phyloP scores from a whole-genome alignment of 1,140 invertebrate species.

The Parapsyche elsis region DNA sequence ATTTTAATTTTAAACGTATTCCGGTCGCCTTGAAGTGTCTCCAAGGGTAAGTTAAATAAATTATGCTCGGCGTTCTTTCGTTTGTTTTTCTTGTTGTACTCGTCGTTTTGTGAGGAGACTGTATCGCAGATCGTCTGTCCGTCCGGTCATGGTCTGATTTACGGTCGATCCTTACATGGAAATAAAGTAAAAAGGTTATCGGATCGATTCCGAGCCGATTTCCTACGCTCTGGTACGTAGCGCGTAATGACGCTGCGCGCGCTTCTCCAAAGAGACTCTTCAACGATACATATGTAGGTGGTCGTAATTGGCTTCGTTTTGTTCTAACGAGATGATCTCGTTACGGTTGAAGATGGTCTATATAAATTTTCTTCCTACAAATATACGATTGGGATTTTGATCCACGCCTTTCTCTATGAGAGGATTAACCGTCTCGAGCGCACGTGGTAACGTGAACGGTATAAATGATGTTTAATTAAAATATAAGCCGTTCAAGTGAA shows the following conservation, averaged over 20 bases:
- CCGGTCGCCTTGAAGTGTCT: not conserved
- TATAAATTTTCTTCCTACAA: too few species aligned
- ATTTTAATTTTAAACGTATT: not conserved
- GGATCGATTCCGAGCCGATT: constrained; percentile 8
- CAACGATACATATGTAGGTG: not conserved
- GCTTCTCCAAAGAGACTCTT: not conserved
- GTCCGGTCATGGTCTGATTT: constrained; percentile 8
- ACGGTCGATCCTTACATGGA: not conserved
- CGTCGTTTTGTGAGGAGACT: not conserved
- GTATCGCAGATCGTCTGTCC: not conserved
- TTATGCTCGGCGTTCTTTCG: not conserved
- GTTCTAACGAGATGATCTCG: not conserved
- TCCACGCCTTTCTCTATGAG: too few species aligned
- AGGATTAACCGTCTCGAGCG: too few species aligned
- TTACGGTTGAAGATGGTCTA: too few species aligned
- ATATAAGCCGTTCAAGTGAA: too few species aligned
- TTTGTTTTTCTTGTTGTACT: not conserved
- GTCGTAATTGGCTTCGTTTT: not conserved
- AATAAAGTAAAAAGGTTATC: constrained; percentile 22
- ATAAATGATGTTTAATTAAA: too few species aligned
- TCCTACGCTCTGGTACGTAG: not conserved
- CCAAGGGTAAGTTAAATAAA: not conserved
- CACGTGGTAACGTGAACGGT: too few species aligned
- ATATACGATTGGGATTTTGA: too few species aligned
- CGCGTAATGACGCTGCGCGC: not conserved